Evolutionary conservation across 2,797 vertebrate species (phyloP), one percentile per base, ranked within the genome.

Genomic region (Balearica regulorum): DNA sequence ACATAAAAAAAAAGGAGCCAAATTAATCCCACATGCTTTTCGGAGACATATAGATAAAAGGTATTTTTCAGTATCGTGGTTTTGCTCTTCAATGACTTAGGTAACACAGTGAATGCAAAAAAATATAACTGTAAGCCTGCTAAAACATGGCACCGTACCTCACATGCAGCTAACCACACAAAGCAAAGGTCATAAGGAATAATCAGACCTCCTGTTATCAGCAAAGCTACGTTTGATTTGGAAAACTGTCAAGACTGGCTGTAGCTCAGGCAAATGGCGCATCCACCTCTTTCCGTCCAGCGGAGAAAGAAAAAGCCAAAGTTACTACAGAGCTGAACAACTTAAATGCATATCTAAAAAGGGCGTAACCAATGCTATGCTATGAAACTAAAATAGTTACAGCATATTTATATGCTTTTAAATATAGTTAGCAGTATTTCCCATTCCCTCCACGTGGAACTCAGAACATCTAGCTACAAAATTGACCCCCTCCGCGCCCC

Each of bases 181-280:
- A 96, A 90, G 69, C 95, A 96, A 96, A 97, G 93, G 91, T 98
- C 96, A 86, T 51, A 77, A 68, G 53, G 80, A 94, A 95, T 96
- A 93, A 97, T 87, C 92, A 94, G 95, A 81, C 89, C 87, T 95
- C 87, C 94, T 46, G 91, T 95, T 94, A 96, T 95, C 95, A 97
- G 91, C 87, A 96, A 96, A 96, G 94, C 88, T 93, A 79, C 44
- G 1, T 96, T 96, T 96, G 92, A 92, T 91, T 95, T 96, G 95
- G 91, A 93, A 96, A 96, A 87, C 13, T 89, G 79, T 95, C 95
- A 96, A 76, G 82, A 77, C 87, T 77, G 69, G 69, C 94, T 97
- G 96, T 39, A 91, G 93, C 83, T 94, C 92, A 92, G 94, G 87
- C 83, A 95, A 91, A 79, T 12, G 53, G 83, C 83, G 71, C 90